These are phyloP conservation scores for Pocota personata DNA, from an alignment of 2,888 invertebrate genomes.

Conservation along the genomic window DNA sequence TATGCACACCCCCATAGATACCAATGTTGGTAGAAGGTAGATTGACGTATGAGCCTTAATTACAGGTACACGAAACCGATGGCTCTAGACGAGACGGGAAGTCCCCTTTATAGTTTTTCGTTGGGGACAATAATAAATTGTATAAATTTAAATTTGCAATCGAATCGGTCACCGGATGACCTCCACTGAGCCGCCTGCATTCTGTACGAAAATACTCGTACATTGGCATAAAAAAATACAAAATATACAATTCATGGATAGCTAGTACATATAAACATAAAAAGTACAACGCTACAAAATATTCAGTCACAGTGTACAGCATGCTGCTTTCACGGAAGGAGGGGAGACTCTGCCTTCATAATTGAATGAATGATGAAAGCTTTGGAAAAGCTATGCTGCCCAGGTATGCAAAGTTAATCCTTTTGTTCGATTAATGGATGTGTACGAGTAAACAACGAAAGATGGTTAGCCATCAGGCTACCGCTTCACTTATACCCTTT, in stretches of 20 bases:
- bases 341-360: constrained; percentile 39
- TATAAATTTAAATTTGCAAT: constrained; percentile 68
- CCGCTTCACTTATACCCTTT: constrained; percentile 3
- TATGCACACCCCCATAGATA: background rate
- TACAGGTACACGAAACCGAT: constrained; percentile 47
- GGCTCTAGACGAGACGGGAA: constrained; percentile 11
- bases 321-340: background rate
- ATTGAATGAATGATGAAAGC: constrained; percentile 74
- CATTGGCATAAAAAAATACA: background rate
- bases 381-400: constrained; percentile 51
- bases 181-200: constrained; percentile 28
- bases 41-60: constrained; percentile 66
- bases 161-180: constrained; percentile 47
- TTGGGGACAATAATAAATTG: constrained; percentile 58
- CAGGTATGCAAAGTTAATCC: constrained; percentile 75
- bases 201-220: constrained; percentile 9
- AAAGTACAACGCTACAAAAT: background rate
- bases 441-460: constrained; percentile 76
- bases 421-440: constrained; percentile 76
- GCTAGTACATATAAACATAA: no score
- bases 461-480: constrained; percentile 67
- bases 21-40: constrained; percentile 13
- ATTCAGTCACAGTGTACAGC: background rate
- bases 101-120: constrained; percentile 54
- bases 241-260: background rate